These are phyloP conservation scores for Nycticebus coucang DNA, from an alignment of 2,113 vertebrate species.

Conservation along the genomic window DNA sequence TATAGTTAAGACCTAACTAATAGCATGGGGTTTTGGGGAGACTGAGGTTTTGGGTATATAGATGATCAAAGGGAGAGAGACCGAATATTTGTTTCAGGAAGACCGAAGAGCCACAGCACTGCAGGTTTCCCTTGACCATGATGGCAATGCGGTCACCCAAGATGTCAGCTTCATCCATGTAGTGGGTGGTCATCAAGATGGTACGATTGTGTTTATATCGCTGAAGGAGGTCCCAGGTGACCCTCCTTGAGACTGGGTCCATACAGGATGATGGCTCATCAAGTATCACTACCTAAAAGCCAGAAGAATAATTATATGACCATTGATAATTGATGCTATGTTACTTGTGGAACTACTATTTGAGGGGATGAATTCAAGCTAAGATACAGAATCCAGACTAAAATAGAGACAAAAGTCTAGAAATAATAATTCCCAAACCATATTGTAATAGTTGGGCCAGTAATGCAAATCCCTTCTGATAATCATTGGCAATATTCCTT, in stretches of 20 bases:
- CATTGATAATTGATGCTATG: neutral
- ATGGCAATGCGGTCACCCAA: constrained; percentile 73
- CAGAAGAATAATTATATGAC: neutral
- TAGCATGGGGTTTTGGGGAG: neutral
- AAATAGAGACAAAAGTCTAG: neutral
- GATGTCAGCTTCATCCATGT: constrained; percentile 69
- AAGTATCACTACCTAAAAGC: constrained; percentile 67
- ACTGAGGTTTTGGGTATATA: neutral
- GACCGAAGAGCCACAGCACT: constrained; percentile 67
- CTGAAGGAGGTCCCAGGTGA: constrained; percentile 54
- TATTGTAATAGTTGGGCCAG: neutral
- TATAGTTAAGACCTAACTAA: neutral
- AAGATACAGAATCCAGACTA: constrained; percentile 27
- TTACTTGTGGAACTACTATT: neutral
- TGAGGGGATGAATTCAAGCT: neutral
- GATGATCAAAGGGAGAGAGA: constrained; percentile 39
- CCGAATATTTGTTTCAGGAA: constrained; percentile 72
- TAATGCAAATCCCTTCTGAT: neutral
- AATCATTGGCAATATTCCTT: neutral
- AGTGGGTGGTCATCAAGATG: constrained; percentile 64
- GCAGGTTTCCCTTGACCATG: constrained; percentile 58
- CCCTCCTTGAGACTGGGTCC: constrained; percentile 61
- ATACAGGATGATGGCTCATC: constrained; percentile 67
- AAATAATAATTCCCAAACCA: neutral
- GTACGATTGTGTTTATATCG: constrained; percentile 32